Conservation (phyloP, 1,140 invertebrate genomes). For the Polyergus mexicanus region DNA sequence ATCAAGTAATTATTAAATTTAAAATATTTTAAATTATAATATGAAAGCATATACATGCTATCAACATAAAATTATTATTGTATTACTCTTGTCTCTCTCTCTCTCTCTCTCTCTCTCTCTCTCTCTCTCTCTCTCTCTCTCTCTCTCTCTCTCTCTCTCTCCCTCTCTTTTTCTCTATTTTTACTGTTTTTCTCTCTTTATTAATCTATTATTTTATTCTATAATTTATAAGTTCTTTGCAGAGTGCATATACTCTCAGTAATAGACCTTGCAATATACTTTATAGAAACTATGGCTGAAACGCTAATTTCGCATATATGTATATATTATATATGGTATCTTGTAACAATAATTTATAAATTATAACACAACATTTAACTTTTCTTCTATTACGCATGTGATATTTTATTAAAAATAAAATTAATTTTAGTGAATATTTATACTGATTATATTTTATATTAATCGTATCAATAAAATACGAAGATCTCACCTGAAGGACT, state of each 20-base stretch:
- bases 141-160: too few relatives aligned
- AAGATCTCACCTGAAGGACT: constrained; percentile 88
- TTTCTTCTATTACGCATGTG: background rate
- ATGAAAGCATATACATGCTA: constrained; percentile 14
- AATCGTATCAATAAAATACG: constrained; percentile 1
- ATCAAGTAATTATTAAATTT: background rate
- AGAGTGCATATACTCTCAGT: constrained; percentile 44
- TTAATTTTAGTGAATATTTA: constrained; percentile 7
- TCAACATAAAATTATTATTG: constrained; percentile 2
- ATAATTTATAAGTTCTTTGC: constrained; percentile 51
- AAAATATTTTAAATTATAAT: constrained; percentile 6
- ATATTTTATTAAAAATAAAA: constrained; percentile 12
- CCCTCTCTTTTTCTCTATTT: background rate
- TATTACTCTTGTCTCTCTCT: constrained; percentile 11
- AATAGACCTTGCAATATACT: background rate
- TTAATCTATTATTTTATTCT: background rate
- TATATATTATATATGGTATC: background rate
- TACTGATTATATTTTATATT: constrained; percentile 12
- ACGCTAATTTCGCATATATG: background rate
- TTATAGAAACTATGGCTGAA: background rate
- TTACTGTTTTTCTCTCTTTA: background rate
- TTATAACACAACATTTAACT: constrained; percentile 11
- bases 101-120: too few relatives aligned
- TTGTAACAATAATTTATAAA: constrained; percentile 8
- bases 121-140: too few relatives aligned